These are phyloP conservation scores for Morpho achilles DNA, from an alignment of 2,888 invertebrate species.

Conservation along the genomic window DNA sequence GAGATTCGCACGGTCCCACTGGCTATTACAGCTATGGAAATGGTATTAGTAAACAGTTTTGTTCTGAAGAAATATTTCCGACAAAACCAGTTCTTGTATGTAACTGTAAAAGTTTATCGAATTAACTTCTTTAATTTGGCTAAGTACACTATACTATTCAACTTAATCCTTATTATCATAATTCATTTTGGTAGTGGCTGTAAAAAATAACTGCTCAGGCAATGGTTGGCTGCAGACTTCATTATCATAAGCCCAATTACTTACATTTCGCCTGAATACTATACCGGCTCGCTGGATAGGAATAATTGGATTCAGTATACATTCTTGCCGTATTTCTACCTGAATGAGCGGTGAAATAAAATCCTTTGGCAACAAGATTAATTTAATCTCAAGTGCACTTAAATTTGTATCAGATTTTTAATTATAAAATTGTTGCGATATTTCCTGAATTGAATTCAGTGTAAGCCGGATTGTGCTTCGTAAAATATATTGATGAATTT, in stretches of 20 bases:
- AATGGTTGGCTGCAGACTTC: slow-evolving; percentile 29
- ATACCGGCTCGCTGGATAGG: slow-evolving; percentile 21
- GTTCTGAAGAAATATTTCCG: neutral
- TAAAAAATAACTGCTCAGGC: slow-evolving; percentile 38
- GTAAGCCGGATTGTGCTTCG: no score
- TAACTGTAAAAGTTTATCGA: slow-evolving; percentile 2
- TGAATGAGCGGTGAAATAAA: slow-evolving; percentile 18
- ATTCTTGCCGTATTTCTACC: slow-evolving; percentile 24
- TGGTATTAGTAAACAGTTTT: no score
- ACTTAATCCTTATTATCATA: slow-evolving; percentile 30
- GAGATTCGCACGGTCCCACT: no score
- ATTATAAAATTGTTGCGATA: no score
- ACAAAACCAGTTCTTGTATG: neutral
- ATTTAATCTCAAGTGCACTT: slow-evolving; percentile 11
- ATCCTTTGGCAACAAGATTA: slow-evolving; percentile 14
- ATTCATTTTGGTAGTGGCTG: slow-evolving; percentile 33
- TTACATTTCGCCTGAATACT: slow-evolving; percentile 33
- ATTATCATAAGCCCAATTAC: slow-evolving; percentile 47
- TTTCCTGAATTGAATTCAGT: no score
- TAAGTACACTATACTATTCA: slow-evolving; percentile 18
- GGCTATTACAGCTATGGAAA: no score
- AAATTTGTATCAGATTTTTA: neutral
- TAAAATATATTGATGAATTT: no score
- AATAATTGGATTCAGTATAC: slow-evolving; percentile 29
- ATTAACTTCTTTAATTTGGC: slow-evolving; percentile 10